Base-by-base conservation (phyloP, 2,113 vertebrate genomes). In the Stictonetta naevosa region DNA sequence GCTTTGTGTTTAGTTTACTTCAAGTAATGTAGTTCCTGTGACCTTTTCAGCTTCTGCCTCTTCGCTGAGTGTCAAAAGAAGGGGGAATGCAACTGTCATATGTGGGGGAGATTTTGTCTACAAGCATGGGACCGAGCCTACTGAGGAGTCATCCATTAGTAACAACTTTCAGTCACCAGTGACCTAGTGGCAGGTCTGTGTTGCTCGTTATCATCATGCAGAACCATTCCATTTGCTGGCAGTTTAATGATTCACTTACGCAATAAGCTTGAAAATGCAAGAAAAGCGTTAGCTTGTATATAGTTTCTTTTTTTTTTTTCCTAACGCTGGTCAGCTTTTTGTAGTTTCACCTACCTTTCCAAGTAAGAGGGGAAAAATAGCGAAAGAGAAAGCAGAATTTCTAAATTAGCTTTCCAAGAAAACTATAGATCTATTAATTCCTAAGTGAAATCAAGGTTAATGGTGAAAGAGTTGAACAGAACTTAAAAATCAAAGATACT, bases 401-500 rank as follows among this genome's bases (percentile, higher is more conserved):
- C 46, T 79, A 82, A 97, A 96, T 94, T 58, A 91, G 76, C 73
- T 66, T 94, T 95, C 85, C 69, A 88, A 69, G 89, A 94, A 96
- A 85, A 92, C 77, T 92, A 25, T 76, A 92, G 63, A 90, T 81
- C 93, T 95, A 44, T 91, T 97, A 93, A 95, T 88, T 96, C 59
- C 73, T 90, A 64, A 94, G 83, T 94, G 71, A 86, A 97, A 93
- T 93, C 73, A 94, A 95, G 86, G 72, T 95, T 96, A 94, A 74
- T 96, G 74, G 93, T 69, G 89, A 95, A 97, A 97, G 87, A 68
- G 84, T 91, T 94, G 83, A 95, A 88, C 69, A 93, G 56, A 94
- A 96, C 96, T 97, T 97, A 93, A 96, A 97, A 97, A 96, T 96
- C 79, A 97, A 95, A 97, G 83, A 55, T 97, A 90, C 76, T 80